Evolutionary conservation across 2,797 vertebrate species (phyloP).

Genomic region (Galago senegalensis): DNA sequence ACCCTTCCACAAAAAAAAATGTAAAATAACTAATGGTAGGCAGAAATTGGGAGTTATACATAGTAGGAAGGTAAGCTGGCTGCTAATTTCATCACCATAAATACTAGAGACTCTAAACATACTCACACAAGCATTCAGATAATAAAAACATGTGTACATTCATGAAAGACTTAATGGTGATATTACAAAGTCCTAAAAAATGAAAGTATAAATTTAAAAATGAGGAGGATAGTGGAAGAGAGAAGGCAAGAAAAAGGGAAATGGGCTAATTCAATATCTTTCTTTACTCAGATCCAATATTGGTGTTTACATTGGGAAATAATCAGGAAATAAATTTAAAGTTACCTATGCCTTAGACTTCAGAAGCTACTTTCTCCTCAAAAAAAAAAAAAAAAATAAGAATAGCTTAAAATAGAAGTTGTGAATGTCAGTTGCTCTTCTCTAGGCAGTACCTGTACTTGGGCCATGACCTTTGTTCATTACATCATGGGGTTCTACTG

Average conservation of each 20-base stretch:
- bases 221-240: rapidly evolving
- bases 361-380: neutral
- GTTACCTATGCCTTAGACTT: neutral
- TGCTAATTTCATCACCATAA: neutral
- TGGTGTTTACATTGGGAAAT: neutral
- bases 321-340: neutral
- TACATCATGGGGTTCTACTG: neutral
- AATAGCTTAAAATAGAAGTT: neutral
- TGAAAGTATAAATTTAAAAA: neutral
- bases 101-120: neutral
- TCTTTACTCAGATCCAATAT: neutral
- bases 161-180: neutral
- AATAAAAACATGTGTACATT: rapidly evolving
- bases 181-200: neutral
- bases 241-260: too few relatives aligned
- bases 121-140: neutral
- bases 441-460: neutral
- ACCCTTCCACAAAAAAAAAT: neutral
- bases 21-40: neutral
- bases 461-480: neutral
- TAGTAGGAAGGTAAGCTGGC: too few relatives aligned
- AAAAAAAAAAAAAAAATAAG: neutral
- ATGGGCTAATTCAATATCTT: neutral
- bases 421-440: neutral
- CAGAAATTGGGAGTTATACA: neutral